phyloP scores from a whole-genome alignment of 2,888 invertebrate species.

The Platynereis dumerilii region DNA sequence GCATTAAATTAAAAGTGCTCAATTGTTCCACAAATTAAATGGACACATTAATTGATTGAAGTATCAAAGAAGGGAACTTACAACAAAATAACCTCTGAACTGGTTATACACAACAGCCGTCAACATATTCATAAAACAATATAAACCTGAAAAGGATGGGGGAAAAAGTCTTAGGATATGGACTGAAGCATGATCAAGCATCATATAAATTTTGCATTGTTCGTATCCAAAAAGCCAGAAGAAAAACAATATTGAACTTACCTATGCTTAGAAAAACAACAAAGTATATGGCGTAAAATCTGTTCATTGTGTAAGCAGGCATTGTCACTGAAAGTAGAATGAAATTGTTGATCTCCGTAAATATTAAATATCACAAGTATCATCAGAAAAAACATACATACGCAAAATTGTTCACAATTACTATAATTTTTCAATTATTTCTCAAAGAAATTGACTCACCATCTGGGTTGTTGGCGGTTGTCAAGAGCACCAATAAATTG shows the following conservation, averaged over 20 bases:
- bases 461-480: slow-evolving; percentile 63
- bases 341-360: no score
- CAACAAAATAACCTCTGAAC: slow-evolving; percentile 61
- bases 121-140: slow-evolving; percentile 62
- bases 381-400: not conserved
- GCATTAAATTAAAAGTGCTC: not conserved
- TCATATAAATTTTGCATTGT: no score
- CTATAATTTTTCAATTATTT: no score
- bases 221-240: no score
- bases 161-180: no score
- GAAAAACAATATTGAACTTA: slow-evolving; percentile 39
- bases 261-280: slow-evolving; percentile 58
- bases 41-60: not conserved
- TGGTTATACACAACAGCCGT: slow-evolving; percentile 62
- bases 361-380: not conserved
- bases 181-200: no score
- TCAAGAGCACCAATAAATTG: slow-evolving; percentile 57
- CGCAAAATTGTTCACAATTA: no score
- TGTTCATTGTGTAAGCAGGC: slow-evolving; percentile 57
- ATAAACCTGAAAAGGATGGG: slow-evolving; percentile 52
- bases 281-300: slow-evolving; percentile 58
- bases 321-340: slow-evolving; percentile 55
- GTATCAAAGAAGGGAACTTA: slow-evolving; percentile 33
- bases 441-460: no score
- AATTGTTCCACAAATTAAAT: not conserved